phyloP scores from a whole-genome alignment of 2,113 vertebrate species.

The Perccottus glenii region DNA sequence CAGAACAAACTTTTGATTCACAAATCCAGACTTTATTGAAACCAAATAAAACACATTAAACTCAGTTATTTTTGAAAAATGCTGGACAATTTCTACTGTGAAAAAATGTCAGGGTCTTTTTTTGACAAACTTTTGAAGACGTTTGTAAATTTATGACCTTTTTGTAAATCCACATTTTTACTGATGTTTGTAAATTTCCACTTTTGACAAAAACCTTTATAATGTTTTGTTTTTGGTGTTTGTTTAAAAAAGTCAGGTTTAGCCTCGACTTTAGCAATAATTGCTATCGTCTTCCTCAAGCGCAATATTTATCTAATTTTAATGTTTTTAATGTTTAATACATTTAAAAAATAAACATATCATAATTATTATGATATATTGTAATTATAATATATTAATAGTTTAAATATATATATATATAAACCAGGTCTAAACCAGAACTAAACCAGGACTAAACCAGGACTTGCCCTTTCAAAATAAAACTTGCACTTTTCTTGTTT shows the following conservation, averaged over 20 bases:
- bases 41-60: too few species aligned
- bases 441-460: slow-evolving; percentile 5
- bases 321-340: background rate
- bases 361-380: background rate
- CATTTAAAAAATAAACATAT: background rate
- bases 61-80: too few species aligned
- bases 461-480: background rate
- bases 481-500: too few species aligned
- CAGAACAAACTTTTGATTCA: too few species aligned
- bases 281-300: background rate
- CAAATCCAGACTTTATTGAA: too few species aligned
- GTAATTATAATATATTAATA: too few species aligned
- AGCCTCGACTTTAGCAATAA: background rate
- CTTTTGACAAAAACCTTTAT: background rate
- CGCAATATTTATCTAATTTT: background rate
- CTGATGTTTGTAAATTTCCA: background rate
- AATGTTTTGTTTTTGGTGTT: too few species aligned
- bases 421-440: background rate
- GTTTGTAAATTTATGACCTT: background rate
- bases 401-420: too few species aligned
- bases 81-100: background rate
- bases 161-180: background rate
- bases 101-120: background rate
- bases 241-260: too few species aligned
- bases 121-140: background rate